A percentile compares a stretch with the other conserved stretches of the same genome.
Evolutionary conservation across 2,888 invertebrate genomes (phyloP).

Genomic region (Lysandra coridon): DNA sequence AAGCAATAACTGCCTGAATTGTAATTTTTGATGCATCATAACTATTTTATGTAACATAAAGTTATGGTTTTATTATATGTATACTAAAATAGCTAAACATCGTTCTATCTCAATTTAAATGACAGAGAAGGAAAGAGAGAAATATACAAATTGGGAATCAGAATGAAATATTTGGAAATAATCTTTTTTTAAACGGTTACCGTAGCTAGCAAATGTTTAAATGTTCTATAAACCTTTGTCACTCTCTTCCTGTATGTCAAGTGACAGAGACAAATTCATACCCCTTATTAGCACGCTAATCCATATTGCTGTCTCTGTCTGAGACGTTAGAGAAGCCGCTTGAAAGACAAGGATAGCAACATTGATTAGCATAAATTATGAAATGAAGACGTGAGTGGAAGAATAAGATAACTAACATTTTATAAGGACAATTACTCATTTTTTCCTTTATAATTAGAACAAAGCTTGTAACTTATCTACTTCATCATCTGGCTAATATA

Average conservation of each 20-base stretch:
- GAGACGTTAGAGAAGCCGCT: neutral
- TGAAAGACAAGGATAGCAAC: neutral
- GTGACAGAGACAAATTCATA: neutral
- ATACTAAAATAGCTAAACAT: neutral
- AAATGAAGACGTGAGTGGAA: too few species aligned
- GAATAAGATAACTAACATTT: too few species aligned
- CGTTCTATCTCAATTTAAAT: too few species aligned
- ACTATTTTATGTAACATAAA: neutral
- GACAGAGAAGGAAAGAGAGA: neutral
- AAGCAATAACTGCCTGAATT: neutral
- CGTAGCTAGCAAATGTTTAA: constrained; percentile 3
- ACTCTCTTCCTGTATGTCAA: neutral
- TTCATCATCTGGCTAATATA: too few species aligned
- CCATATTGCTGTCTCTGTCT: neutral
- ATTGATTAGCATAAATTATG: too few species aligned
- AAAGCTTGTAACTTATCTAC: too few species aligned
- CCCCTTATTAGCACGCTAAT: too few species aligned
- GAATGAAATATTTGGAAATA: neutral
- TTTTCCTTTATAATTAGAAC: too few species aligned
- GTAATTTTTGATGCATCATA: neutral
- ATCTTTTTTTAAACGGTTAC: neutral
- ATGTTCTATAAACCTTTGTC: neutral
- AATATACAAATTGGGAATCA: neutral
- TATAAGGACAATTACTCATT: too few species aligned
- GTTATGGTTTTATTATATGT: neutral